A percentile compares a stretch with the other conserved stretches of the same genome.
phyloP scores from a whole-genome alignment of 2,888 invertebrate genomes.

The Mythimna albipuncta region DNA sequence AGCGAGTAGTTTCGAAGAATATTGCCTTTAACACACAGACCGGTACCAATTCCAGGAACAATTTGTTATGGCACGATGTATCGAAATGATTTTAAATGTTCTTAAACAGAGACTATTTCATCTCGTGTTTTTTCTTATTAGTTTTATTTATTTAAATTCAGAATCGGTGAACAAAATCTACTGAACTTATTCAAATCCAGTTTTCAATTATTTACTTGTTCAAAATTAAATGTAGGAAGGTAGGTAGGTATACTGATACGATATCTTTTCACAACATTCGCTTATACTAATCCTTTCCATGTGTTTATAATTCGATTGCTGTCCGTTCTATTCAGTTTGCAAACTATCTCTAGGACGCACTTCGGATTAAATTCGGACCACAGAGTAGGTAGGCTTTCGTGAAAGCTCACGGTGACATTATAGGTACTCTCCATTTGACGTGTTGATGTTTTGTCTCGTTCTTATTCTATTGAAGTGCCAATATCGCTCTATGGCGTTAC shows the following conservation, averaged over 20 bases:
- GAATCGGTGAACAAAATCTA: background rate
- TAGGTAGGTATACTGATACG: too few relatives aligned
- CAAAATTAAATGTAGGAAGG: background rate
- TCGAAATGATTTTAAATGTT: background rate
- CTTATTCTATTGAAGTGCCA: too few relatives aligned
- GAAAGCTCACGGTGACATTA: background rate
- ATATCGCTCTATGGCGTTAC: too few relatives aligned
- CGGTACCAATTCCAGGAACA: background rate
- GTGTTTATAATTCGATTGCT: conserved; percentile 54
- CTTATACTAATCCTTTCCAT: conserved; percentile 40
- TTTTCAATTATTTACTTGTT: conserved; percentile 2
- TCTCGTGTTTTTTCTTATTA: background rate
- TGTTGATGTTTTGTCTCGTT: background rate
- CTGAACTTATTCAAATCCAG: conserved; percentile 5
- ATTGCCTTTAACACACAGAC: conserved; percentile 11
- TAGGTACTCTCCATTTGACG: background rate
- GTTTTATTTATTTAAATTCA: background rate
- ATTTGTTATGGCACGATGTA: background rate
- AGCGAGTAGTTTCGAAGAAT: conserved; percentile 18
- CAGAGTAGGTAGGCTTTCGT: background rate
- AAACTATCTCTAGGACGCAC: conserved; percentile 48
- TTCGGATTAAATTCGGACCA: conserved; percentile 33
- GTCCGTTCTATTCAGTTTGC: conserved; percentile 45
- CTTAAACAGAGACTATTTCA: background rate
- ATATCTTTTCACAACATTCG: conserved; percentile 26